phyloP scores from a whole-genome alignment of 1,140 invertebrate species.

The Drosophila nannoptera region DNA sequence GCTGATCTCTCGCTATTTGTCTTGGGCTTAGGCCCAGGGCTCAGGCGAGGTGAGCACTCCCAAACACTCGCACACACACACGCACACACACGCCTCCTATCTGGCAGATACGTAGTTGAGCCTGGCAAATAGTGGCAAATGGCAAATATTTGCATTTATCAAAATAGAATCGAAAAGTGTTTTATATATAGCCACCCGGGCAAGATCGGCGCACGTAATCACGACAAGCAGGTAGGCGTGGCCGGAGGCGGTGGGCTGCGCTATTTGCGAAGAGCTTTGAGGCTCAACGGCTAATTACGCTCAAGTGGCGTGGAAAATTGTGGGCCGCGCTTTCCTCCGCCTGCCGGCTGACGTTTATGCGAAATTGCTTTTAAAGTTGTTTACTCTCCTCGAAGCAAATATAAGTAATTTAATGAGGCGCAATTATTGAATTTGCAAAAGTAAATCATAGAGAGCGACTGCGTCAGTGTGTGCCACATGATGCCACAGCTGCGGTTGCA shows the following conservation, averaged over 20 bases:
- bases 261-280: conserved; percentile 66
- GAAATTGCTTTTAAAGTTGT: conserved; percentile 59
- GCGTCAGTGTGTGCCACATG: conserved; percentile 70
- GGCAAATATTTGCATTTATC: conserved; percentile 71
- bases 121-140: conserved; percentile 51
- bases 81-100: conserved; percentile 20
- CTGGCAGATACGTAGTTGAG: conserved; percentile 34
- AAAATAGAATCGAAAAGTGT: conserved; percentile 74
- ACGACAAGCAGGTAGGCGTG: not conserved
- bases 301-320: conserved; percentile 77
- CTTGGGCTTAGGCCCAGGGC: conserved; percentile 33
- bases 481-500: conserved; percentile 27
- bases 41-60: conserved; percentile 36
- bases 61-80: conserved; percentile 35
- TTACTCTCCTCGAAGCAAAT: conserved; percentile 52
- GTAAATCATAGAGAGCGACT: conserved; percentile 51
- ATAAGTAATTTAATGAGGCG: conserved; percentile 59
- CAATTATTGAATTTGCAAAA: conserved; percentile 64
- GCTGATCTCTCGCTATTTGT: conserved; percentile 44
- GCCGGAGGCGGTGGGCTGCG: conserved; percentile 6
- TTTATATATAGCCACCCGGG: conserved; percentile 53
- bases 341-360: conserved; percentile 58
- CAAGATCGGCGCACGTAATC: not conserved
- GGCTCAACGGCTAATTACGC: conserved; percentile 72
- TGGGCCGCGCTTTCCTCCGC: conserved; percentile 31